These are phyloP conservation scores for Stenopsyche tienmushanensis DNA, from an alignment of 1,140 invertebrate species.

Conservation along the genomic window DNA sequence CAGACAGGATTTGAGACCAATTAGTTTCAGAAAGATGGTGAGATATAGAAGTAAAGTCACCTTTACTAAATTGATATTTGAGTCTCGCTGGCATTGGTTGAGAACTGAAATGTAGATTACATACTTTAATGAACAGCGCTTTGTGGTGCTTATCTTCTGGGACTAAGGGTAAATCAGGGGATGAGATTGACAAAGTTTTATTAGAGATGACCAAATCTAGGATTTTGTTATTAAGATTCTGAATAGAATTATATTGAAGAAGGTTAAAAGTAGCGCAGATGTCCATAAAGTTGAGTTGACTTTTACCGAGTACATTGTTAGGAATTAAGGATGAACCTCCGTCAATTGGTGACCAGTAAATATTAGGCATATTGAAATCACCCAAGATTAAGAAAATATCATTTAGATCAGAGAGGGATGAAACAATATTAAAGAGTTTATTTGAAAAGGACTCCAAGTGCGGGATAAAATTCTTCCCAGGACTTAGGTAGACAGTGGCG, in stretches of 20 bases:
- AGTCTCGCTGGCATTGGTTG: neutral
- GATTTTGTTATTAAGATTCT: slow-evolving; percentile 1
- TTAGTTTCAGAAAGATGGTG: neutral
- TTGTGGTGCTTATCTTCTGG: slow-evolving; percentile 2
- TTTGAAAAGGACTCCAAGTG: too few species aligned
- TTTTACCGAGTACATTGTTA: too few species aligned
- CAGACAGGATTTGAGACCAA: neutral
- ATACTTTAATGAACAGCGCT: neutral
- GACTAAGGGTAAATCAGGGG: neutral
- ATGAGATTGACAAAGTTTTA: neutral
- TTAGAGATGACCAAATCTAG: slow-evolving; percentile 6
- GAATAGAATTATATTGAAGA: neutral
- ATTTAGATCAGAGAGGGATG: too few species aligned
- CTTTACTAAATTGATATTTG: slow-evolving; percentile 4
- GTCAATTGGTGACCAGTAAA: too few species aligned
- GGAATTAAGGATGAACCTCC: too few species aligned
- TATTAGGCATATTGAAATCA: too few species aligned
- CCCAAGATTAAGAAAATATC: too few species aligned
- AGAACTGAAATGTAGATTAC: neutral
- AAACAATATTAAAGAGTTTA: too few species aligned
- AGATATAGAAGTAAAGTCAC: slow-evolving; percentile 5
- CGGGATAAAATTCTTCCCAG: too few species aligned
- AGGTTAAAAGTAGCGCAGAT: too few species aligned
- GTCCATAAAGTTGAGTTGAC: too few species aligned
- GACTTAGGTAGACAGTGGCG: too few species aligned